phyloP scores from a whole-genome alignment of 2,797 vertebrate species.

The Hippocampus kuda region DNA sequence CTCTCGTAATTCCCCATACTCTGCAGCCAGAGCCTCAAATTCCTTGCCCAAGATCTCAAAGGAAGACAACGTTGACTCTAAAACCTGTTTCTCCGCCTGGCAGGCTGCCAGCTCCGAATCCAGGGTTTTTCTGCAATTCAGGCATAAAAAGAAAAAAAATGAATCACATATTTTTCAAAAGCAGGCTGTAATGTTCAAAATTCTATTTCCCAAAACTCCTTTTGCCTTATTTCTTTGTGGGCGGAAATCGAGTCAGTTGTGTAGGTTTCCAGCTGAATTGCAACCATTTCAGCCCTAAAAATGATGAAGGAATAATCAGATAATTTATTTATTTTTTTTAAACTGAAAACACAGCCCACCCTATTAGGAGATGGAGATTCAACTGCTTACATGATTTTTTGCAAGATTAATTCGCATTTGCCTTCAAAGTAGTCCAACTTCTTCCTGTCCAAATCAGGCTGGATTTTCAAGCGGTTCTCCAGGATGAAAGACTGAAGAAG shows the following conservation, averaged over 20 bases:
- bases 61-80: constrained; percentile 63
- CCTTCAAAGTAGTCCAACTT: constrained; percentile 77
- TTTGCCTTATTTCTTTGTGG: constrained; percentile 75
- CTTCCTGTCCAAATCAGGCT: constrained; percentile 73
- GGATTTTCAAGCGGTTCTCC: constrained; percentile 71
- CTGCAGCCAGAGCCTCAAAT: constrained; percentile 73
- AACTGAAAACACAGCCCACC: neutral
- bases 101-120: constrained; percentile 55
- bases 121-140: constrained; percentile 64
- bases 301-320: neutral
- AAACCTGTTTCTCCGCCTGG: constrained; percentile 62
- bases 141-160: neutral
- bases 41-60: constrained; percentile 78
- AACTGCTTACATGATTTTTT: constrained; percentile 72
- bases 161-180: neutral
- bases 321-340: neutral
- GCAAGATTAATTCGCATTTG: constrained; percentile 75
- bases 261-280: constrained; percentile 76
- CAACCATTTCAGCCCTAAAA: constrained; percentile 73
- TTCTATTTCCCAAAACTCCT: constrained; percentile 1
- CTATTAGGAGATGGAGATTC: neutral
- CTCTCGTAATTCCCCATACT: constrained; percentile 69
- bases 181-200: neutral
- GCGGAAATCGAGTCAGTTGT: constrained; percentile 67
- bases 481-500: constrained; percentile 71